Conservation (phyloP, 1,140 invertebrate species). For the Cherax destructor region DNA sequence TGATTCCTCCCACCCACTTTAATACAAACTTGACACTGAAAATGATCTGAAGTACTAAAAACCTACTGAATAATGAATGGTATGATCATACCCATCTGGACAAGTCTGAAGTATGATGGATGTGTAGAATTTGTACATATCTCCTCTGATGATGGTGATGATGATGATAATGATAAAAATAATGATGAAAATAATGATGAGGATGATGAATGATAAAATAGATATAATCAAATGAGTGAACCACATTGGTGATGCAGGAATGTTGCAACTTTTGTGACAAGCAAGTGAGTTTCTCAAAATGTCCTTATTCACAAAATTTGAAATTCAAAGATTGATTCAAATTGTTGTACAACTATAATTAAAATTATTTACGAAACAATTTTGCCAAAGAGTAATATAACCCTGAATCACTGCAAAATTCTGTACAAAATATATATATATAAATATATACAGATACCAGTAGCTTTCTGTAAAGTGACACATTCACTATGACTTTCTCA, state of each 20-base stretch:
- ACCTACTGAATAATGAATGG: slow-evolving; percentile 39
- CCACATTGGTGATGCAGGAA: slow-evolving; percentile 43
- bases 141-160: slow-evolving; percentile 43
- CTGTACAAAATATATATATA: neutral
- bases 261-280: slow-evolving; percentile 11
- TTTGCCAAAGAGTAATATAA: neutral
- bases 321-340: neutral
- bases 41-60: slow-evolving; percentile 19
- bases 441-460: neutral
- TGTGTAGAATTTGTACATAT: slow-evolving; percentile 62
- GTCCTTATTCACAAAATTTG: neutral
- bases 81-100: slow-evolving; percentile 27
- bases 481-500: neutral
- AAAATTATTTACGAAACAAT: neutral
- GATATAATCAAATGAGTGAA: slow-evolving; percentile 35
- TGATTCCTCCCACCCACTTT: neutral
- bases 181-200: neutral
- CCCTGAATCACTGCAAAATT: neutral
- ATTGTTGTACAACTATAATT: neutral
- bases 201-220: slow-evolving; percentile 59
- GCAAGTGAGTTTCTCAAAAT: neutral
- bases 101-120: slow-evolving; percentile 41
- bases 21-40: slow-evolving; percentile 25
- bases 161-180: neutral
- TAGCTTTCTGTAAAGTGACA: neutral